phyloP scores from a whole-genome alignment of 2,888 invertebrate species.

The Phrixothrix hirtus region DNA sequence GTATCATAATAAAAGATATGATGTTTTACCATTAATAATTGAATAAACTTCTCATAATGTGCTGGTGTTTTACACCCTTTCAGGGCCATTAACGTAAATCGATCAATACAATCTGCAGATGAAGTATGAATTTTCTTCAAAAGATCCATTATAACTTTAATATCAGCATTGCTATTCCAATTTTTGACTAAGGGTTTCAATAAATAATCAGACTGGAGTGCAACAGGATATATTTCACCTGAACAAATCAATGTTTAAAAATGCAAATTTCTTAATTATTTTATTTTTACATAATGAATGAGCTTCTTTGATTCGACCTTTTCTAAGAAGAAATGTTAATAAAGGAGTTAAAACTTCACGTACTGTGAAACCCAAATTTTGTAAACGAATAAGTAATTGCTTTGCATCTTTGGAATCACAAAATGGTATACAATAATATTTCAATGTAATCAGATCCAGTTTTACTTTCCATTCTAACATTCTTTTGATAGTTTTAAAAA shows the following conservation, averaged over 20 bases:
- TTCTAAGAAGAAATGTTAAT: slow-evolving; percentile 14
- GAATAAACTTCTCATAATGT: slow-evolving; percentile 52
- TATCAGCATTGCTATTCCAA: slow-evolving; percentile 58
- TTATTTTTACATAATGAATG: slow-evolving; percentile 57
- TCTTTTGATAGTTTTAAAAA: slow-evolving; percentile 59
- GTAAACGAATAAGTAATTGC: slow-evolving; percentile 58
- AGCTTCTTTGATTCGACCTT: slow-evolving; percentile 44
- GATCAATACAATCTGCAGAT: slow-evolving; percentile 61
- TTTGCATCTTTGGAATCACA: slow-evolving; percentile 59
- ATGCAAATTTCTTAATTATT: slow-evolving; percentile 1
- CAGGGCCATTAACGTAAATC: slow-evolving; percentile 59
- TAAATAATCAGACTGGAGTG: slow-evolving; percentile 58
- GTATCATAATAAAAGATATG: no score
- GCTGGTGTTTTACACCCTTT: slow-evolving; percentile 54
- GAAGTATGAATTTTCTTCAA: slow-evolving; percentile 57
- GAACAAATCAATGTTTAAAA: background rate
- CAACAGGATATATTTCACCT: slow-evolving; percentile 50
- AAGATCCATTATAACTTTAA: slow-evolving; percentile 56
- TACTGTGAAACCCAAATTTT: slow-evolving; percentile 52
- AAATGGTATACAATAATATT: slow-evolving; percentile 60
- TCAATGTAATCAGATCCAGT: slow-evolving; percentile 63
- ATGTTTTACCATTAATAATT: no score
- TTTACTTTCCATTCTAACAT: slow-evolving; percentile 62
- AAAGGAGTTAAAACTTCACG: slow-evolving; percentile 33
- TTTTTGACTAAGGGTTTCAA: slow-evolving; percentile 57